These are phyloP conservation scores for Tryphoninae sp. DNA, from an alignment of 2,888 invertebrate species.

Conservation along the genomic window DNA sequence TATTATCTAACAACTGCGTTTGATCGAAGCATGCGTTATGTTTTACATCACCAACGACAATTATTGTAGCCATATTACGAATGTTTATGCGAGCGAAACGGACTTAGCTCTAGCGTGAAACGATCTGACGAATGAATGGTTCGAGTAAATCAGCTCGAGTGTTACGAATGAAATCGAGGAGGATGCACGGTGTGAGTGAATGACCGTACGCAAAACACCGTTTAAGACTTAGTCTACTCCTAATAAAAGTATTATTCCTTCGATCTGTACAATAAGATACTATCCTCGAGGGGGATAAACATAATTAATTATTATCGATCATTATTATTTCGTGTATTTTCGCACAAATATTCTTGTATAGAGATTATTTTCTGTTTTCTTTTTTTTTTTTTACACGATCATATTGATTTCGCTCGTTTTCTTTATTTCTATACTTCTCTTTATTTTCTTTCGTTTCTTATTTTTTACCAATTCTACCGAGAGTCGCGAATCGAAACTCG, in stretches of 20 bases:
- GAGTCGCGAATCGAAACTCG: conserved; percentile 58
- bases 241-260: conserved; percentile 79
- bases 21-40: conserved; percentile 67
- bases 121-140: not conserved
- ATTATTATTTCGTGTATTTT: conserved; percentile 68
- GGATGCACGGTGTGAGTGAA: conserved; percentile 8
- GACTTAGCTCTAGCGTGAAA: conserved; percentile 30
- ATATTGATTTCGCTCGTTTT: conserved; percentile 62
- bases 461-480: conserved; percentile 61
- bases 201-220: conserved; percentile 51
- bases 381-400: conserved; percentile 58
- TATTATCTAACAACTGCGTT: conserved; percentile 66
- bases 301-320: conserved; percentile 52
- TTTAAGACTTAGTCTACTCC: conserved; percentile 73
- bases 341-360: conserved; percentile 77
- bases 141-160: conserved; percentile 12
- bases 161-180: conserved; percentile 13
- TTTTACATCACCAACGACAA: conserved; percentile 75
- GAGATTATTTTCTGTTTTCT: conserved; percentile 64
- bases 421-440: conserved; percentile 59
- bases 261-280: conserved; percentile 78
- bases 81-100: conserved; percentile 39
- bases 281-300: conserved; percentile 65
- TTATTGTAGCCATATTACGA: conserved; percentile 69
- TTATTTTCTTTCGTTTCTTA: conserved; percentile 63